A percentile compares a stretch with the other conserved stretches of the same genome.
phyloP scores from a whole-genome alignment of 2,113 vertebrate species.

The Picathartes gymnocephalus region DNA sequence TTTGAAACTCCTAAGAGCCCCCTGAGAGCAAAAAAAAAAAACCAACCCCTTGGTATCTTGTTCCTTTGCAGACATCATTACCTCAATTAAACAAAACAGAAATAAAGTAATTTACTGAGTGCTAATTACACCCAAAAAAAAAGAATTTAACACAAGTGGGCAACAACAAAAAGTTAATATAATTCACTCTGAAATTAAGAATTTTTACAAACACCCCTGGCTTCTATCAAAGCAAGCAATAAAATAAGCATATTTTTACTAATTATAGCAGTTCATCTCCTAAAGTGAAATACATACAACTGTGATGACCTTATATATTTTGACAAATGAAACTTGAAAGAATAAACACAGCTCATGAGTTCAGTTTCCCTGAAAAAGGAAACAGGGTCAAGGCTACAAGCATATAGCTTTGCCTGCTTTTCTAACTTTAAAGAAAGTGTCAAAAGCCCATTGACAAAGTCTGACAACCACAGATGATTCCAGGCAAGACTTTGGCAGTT shows the following conservation, averaged over 20 bases:
- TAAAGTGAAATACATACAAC: conserved; percentile 43
- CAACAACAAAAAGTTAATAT: conserved; percentile 43
- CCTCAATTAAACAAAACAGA: conserved; percentile 64
- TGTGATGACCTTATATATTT: conserved; percentile 15
- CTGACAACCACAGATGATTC: conserved; percentile 53
- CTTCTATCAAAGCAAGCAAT: conserved; percentile 52
- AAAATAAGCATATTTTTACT: conserved; percentile 47
- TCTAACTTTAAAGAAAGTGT: conserved; percentile 34
- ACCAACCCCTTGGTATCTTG: background rate
- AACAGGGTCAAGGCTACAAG: conserved; percentile 24
- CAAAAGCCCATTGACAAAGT: conserved; percentile 56
- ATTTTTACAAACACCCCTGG: background rate
- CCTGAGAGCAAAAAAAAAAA: background rate
- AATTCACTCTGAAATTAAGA: conserved; percentile 58
- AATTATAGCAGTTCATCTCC: conserved; percentile 46
- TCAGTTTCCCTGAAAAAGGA: conserved; percentile 16
- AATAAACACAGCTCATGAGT: conserved; percentile 40
- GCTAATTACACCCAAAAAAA: conserved; percentile 41
- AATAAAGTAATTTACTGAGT: conserved; percentile 63
- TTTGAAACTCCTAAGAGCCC: background rate
- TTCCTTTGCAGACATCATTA: conserved; percentile 61
- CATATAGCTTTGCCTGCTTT: background rate
- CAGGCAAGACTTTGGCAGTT: conserved; percentile 32
- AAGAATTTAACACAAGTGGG: conserved; percentile 23
- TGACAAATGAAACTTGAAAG: conserved; percentile 57